Evolutionary conservation across 2,888 invertebrate genomes (phyloP).

Genomic region (Brenthis ino): DNA sequence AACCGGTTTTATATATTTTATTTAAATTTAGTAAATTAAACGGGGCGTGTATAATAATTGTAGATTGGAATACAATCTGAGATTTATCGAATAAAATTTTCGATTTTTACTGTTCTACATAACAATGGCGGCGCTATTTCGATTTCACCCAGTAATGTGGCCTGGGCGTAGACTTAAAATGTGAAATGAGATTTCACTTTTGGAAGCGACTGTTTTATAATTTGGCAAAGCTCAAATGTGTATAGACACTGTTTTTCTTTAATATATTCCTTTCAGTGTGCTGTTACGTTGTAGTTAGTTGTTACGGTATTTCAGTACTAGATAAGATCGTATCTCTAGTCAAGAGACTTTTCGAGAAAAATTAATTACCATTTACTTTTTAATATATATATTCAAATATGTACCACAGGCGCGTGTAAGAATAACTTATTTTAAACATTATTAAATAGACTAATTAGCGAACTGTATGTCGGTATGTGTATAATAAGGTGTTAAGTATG

Average conservation of each 20-base stretch:
- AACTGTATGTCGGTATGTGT: conserved; percentile 64
- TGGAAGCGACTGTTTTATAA: conserved; percentile 56
- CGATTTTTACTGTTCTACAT: conserved; percentile 37
- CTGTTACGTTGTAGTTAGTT: conserved; percentile 70
- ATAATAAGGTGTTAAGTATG: conserved; percentile 46
- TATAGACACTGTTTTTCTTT: conserved; percentile 55
- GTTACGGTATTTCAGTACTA: conserved; percentile 69
- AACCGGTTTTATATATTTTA: conserved; percentile 23
- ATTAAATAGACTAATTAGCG: conserved; percentile 50
- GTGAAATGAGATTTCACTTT: conserved; percentile 77
- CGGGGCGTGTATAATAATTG: conserved; percentile 30
- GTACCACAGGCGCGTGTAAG: conserved; percentile 70
- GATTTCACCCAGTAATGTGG: conserved; percentile 21
- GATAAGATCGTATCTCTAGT: conserved; percentile 79
- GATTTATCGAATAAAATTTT: conserved; percentile 42
- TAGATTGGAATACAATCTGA: conserved; percentile 32
- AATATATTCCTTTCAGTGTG: conserved; percentile 70
- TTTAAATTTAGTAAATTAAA: conserved; percentile 19
- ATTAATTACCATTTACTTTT: conserved; percentile 78
- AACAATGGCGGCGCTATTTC: conserved; percentile 30
- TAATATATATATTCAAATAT: conserved; percentile 71
- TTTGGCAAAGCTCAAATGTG: conserved; percentile 78
- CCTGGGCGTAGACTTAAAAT: conserved; percentile 36
- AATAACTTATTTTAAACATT: conserved; percentile 65
- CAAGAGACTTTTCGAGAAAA: conserved; percentile 73